Evolutionary conservation across 2,797 vertebrate species (phyloP), one percentile per base, ranked within the genome.

Genomic region (Coilia nasus): DNA sequence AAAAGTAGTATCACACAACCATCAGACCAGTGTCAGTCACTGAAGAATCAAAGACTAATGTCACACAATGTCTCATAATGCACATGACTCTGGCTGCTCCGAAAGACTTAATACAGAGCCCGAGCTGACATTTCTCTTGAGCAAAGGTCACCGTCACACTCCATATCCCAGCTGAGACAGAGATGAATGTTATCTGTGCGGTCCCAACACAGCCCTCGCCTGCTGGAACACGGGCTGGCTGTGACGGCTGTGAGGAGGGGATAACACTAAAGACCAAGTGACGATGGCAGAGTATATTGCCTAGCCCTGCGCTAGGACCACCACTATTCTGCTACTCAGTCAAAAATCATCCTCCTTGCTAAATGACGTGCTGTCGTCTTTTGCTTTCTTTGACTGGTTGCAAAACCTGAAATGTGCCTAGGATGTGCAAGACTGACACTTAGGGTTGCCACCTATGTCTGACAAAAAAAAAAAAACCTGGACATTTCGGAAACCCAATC

Each of bases 101-200:
- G 10, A 14, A 23, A 28, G 25, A 12, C 64, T 28, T 9, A 28
- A 31, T 14, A 71, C 12, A 31, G 64, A 71, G 14, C 56, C 56
- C 0, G 28, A 35, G 67, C 6, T 75, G 12, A 75, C 11, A 75
- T 31, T 23, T 41, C 67, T 75, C 31, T 12, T 28, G 15, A 17
- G 28, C 25, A 71, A 71, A 71, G 64, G 64, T 71, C 64, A 71
- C 46, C 46, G n/a, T n/a, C 62, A 67, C 60, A 64, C 21, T 25
- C 25, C 64, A 12, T 19, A 75, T 75, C 67, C 28, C 12, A 75
- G 67, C 28, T 15, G 11, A 75, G 28, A 35, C 67, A 35, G 4
- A 75, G 62, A 67, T 28, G 25, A 67, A 28, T 25, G 25, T 11
- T 31, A 67, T 67, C 62, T 75, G 12, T 19, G 31, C 15, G 6